Base-by-base conservation (phyloP, 1,140 invertebrate species). In the Dolichoris vasculosae region DNA sequence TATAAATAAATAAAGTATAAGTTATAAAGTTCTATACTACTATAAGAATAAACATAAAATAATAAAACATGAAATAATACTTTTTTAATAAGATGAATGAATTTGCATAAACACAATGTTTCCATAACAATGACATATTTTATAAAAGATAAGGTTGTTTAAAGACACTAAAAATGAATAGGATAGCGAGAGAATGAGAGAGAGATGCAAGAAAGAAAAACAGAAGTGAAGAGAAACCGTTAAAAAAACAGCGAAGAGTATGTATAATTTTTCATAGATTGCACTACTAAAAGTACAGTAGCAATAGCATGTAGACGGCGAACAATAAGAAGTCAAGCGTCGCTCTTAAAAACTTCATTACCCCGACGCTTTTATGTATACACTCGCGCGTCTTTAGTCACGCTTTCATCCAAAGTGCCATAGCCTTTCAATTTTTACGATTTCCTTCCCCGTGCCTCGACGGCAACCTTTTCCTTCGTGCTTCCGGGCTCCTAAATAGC, bases 331-430 rank as follows among this genome's bases (percentile, higher is more conserved):
- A n/a, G n/a, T 15, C 23, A 51, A 20, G 26, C 3, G 0, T 9
- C 8, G 1, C 59, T 30, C 78, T 43, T 64, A 35, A 81, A 48
- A 81, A 67, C 59, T 80, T 80, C 32, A 80, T 80, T 80, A 80
- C n/a, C 78, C 17, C 48, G 40, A n/a, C 35, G 55, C 4, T 79
- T 63, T 55, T 40, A 51, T 32, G 32, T 6, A 40, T 26, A 4
- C 20, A 63, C 77, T 40, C 26, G 23, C 55, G 77, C 77, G 2
- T 59, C 11, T 51, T 55, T 13, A 32, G 15, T 20, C 2, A 40
- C 8, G 2, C n/a, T 69, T 35, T 69, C 15, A 69, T 38, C 35
- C 8, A 2, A 69, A 69, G 67, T 69, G 15, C 23, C 55, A 0
- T n/a, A 15, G 40, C 32, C 23, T 79, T 79, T 51, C 30, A 79